Evolutionary conservation across 1,140 invertebrate genomes (phyloP), one percentile per base, ranked within the genome.

Genomic region (Drosophila azteca): DNA sequence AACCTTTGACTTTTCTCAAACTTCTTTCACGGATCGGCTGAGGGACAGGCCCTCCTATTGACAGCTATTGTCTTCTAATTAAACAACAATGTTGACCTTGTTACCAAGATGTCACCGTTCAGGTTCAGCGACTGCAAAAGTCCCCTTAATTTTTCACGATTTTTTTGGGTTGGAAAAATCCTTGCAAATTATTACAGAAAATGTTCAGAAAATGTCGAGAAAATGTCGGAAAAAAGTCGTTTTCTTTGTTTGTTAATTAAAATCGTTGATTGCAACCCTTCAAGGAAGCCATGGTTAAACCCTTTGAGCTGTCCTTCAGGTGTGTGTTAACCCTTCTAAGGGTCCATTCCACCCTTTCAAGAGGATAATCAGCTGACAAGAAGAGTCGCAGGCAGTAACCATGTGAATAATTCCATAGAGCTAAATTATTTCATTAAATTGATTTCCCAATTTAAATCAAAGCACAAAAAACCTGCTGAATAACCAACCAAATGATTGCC

Each of bases 21-120:
- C 29, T 46, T 43, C 53, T 44, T 55, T 17, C 35, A 55, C 57
- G 24, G 49, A 3, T 24, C 15, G 2, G 24, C 9, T 5, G 3
- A 4, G 3, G 24, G 24, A 3, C 0, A 41, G 17, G 53, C 39
- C 45, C 59, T 60, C 52, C 75, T 76, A 87, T 87, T 87, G 82
- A 87, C 82, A 87, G 83, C 82, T 87, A 88, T 87, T 88, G 82
- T 87, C 70, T 45, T 55, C 75, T 87, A 87, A 87, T 87, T 87
- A 87, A 87, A 88, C 79, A 87, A 87, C 83, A 87, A 87, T 87
- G 78, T 72, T 87, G 82, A 87, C 82, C 83, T 88, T 20, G 71
- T 75, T 87, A 74, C 71, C 69, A 82, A 88, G 78, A 75, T 59
- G 63, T 68, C 70, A 58, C 53, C 66, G 83, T 76, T 81, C 85